phyloP scores from a whole-genome alignment of 2,113 vertebrate genomes.

The human (Homo sapiens) region GRCh38 chr11:24064501-24065000 shows the following conservation, averaged over 20 bases:
- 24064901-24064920: not conserved
- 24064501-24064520: not conserved
- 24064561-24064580: not conserved
- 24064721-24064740: conserved; percentile 22
- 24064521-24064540: not conserved
- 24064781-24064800: not conserved
- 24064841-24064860: not conserved
- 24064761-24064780: not conserved
- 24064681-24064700: not conserved
- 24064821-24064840: not conserved
- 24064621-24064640: not conserved
- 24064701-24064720: conserved; percentile 1
- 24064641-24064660: not conserved
- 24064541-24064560: not conserved
- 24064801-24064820: not conserved
- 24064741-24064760: not conserved
- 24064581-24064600: not conserved
- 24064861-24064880: not conserved
- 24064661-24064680: conserved; percentile 36
- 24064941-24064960: not conserved
- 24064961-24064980: not conserved
- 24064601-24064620: conserved; percentile 1
- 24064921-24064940: not conserved
- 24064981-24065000: not conserved
- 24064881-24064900: not conserved